Evolutionary conservation across 2,113 vertebrate genomes (phyloP).

Genomic region (Columbina picui): DNA sequence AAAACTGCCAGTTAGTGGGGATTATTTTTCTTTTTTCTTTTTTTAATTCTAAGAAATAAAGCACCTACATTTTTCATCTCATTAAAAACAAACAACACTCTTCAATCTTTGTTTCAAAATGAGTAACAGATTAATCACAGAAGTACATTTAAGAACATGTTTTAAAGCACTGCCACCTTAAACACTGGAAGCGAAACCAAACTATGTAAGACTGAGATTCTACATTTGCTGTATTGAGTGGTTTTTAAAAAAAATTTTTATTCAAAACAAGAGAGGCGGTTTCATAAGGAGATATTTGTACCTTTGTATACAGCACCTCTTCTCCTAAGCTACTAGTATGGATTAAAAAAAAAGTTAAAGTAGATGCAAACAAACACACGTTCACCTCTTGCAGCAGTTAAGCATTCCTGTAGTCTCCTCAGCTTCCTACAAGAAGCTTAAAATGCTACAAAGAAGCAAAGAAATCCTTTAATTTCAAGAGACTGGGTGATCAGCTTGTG

Average conservation of each 20-base stretch:
- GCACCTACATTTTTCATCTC: background rate
- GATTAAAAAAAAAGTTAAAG: background rate
- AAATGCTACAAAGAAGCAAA: background rate
- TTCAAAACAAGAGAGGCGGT: no score
- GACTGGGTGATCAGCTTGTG: background rate
- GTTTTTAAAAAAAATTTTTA: background rate
- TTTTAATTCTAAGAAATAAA: background rate
- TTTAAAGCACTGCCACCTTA: background rate
- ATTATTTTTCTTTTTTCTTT: background rate
- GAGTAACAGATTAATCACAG: background rate
- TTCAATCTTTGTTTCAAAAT: background rate
- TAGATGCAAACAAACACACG: background rate
- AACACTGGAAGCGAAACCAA: background rate
- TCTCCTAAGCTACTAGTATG: no score
- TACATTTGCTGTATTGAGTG: background rate
- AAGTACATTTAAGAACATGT: background rate
- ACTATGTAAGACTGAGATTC: background rate
- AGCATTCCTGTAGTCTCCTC: background rate
- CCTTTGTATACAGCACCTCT: background rate
- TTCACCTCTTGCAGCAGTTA: background rate
- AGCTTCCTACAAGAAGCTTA: background rate
- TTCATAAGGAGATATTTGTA: background rate
- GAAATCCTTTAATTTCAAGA: background rate
- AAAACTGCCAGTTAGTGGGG: no score
- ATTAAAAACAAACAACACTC: background rate